A percentile compares a stretch with the other conserved stretches of the same genome.
phyloP scores from a whole-genome alignment of 2,797 vertebrate species.

The Labroides dimidiatus region DNA sequence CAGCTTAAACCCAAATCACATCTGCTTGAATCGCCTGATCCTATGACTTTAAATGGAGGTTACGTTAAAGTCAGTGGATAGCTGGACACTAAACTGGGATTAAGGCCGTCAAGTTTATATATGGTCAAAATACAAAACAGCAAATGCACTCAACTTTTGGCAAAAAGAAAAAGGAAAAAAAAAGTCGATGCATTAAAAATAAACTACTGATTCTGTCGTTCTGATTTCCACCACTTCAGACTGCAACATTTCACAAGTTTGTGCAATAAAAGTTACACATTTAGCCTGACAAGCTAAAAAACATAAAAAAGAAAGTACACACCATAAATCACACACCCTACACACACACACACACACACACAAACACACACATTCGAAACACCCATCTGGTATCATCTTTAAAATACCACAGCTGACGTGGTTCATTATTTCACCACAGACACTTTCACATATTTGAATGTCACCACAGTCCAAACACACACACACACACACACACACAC shows the following conservation, averaged over 20 bases:
- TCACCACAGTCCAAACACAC: constrained; percentile 16
- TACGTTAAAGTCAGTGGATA: neutral
- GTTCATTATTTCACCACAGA: constrained; percentile 33
- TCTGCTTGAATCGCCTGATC: constrained; percentile 16
- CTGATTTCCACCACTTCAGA: too few relatives aligned
- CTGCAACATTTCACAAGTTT: neutral
- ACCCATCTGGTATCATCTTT: constrained; percentile 26
- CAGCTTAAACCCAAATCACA: neutral
- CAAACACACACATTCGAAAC: neutral
- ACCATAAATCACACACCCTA: neutral
- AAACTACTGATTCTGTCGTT: too few relatives aligned
- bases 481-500: neutral
- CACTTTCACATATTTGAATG: constrained; percentile 25
- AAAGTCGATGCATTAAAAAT: too few relatives aligned
- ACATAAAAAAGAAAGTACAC: neutral
- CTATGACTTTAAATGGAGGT: neutral
- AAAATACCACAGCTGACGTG: constrained; percentile 30
- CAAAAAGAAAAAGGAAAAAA: neutral
- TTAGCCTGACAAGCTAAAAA: neutral
- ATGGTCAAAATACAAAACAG: neutral
- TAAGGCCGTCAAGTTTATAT: neutral
- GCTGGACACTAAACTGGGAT: neutral
- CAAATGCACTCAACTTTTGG: neutral
- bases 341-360: neutral
- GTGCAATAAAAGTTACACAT: neutral